These are phyloP conservation scores for Cremastobaeus sp. DNA, from an alignment of 2,888 invertebrate genomes.

Conservation along the genomic window DNA sequence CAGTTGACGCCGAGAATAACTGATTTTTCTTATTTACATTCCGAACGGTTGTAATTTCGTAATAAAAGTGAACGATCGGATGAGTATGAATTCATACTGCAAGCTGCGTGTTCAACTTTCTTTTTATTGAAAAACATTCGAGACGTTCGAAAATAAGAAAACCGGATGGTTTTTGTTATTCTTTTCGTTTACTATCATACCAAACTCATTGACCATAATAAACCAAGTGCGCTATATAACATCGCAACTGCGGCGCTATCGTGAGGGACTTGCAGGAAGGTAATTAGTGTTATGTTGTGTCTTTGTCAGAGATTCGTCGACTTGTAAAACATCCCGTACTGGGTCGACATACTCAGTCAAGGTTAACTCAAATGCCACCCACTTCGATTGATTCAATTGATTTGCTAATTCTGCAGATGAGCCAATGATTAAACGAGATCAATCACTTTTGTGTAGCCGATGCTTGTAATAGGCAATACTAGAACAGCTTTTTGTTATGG, in stretches of 20 bases:
- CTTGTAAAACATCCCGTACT: conserved; percentile 66
- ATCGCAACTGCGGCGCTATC: conserved; percentile 42
- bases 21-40: background rate
- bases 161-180: too few relatives aligned
- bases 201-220: conserved; percentile 42
- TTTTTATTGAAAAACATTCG: too few relatives aligned
- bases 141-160: too few relatives aligned
- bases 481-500: too few relatives aligned
- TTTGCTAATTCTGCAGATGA: conserved; percentile 24
- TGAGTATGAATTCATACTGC: too few relatives aligned
- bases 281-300: conserved; percentile 70
- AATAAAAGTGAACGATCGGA: conserved; percentile 4
- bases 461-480: too few relatives aligned
- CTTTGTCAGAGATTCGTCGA: conserved; percentile 68
- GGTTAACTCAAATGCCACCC: conserved; percentile 66
- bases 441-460: too few relatives aligned
- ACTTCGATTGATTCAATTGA: conserved; percentile 50
- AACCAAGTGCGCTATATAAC: conserved; percentile 48
- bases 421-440: background rate
- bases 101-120: too few relatives aligned
- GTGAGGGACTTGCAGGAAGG: conserved; percentile 65
- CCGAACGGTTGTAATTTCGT: conserved; percentile 14
- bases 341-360: conserved; percentile 68
- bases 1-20: conserved; percentile 7
- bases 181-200: too few relatives aligned